Base-by-base conservation (phyloP, 1,140 invertebrate genomes). In the Protaetia brevitarsis region DNA sequence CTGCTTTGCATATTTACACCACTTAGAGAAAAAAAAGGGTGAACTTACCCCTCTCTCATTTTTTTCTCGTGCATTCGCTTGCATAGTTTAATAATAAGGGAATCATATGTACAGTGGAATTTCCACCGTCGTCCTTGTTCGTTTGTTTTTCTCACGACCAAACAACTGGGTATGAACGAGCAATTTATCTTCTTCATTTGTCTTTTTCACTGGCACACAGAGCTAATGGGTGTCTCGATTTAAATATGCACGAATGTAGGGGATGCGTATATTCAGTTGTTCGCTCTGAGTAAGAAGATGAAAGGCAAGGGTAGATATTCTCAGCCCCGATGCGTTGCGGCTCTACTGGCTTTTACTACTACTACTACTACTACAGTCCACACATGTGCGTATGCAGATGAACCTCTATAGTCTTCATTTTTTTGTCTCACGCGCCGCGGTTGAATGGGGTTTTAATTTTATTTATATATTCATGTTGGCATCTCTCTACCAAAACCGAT, bases 71-170 rank as follows among this genome's bases (percentile, higher is more conserved):
- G 13, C 13, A 34, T n/a, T n/a, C n/a, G n/a, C n/a, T n/a, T n/a
- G n/a, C n/a, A n/a, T n/a, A n/a, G n/a, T n/a, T n/a, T n/a, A n/a
- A n/a, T n/a, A n/a, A n/a, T n/a, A n/a, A n/a, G n/a, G n/a, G n/a
- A n/a, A n/a, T n/a, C n/a, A n/a, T n/a, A n/a, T n/a, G n/a, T n/a
- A n/a, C n/a, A n/a, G n/a, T 19, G 41, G 26, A 19, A 10, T 51
- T 51, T 51, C 26, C 8, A 7, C 16, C 16, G 34, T 51, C 41
- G 41, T 51, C 26, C 26, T 51, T 51, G 10, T 51, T 51, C 41
- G 41, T 51, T 51, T 51, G 41, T 51, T 51, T 51, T 51, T 51
- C 41, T 51, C 41, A 51, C 41, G 41, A 51, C 26, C 41, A 51
- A 51, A 51, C 41, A 51, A 51, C 41, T 23, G 41, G 26, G 26